Conservation (phyloP, 2,797 vertebrate species). For the Clarias platycephalus region DNA sequence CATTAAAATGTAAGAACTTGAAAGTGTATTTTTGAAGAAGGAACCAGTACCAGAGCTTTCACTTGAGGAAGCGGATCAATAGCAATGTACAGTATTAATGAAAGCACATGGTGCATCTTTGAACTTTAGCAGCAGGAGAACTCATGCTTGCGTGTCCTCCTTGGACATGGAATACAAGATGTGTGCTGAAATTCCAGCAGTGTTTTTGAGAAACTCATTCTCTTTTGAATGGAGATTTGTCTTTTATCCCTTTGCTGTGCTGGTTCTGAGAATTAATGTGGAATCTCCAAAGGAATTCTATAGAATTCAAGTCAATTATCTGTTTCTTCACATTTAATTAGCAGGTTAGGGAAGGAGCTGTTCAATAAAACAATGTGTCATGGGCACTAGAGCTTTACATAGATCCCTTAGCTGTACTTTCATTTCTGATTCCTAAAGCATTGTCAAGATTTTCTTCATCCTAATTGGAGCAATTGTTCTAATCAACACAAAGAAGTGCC, state of each 20-base stretch:
- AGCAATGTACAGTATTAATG: constrained; percentile 44
- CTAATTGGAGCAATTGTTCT: constrained; percentile 8
- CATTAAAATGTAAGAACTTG: constrained; percentile 55
- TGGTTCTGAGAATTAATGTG: constrained; percentile 32
- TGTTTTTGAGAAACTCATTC: constrained; percentile 26
- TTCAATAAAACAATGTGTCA: constrained; percentile 23
- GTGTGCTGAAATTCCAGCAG: constrained; percentile 27
- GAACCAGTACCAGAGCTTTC: constrained; percentile 72
- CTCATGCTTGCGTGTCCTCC: constrained; percentile 29
- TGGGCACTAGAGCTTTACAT: neutral
- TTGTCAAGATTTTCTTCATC: neutral
- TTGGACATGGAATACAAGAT: constrained; percentile 23
- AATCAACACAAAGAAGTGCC: neutral
- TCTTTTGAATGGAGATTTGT: constrained; percentile 33
- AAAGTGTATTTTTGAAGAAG: constrained; percentile 63
- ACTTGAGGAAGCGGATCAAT: constrained; percentile 70
- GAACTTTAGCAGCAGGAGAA: constrained; percentile 37
- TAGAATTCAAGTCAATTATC: constrained; percentile 40
- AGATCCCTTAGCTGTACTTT: neutral
- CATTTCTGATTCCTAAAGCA: constrained; percentile 2
- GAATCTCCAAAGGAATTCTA: constrained; percentile 35
- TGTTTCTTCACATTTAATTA: constrained; percentile 27
- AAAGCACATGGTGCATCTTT: constrained; percentile 28
- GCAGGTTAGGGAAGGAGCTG: constrained; percentile 18
- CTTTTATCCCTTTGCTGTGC: constrained; percentile 31